Conservation (phyloP, 2,888 invertebrate species). For the Heliothis peltigera region DNA sequence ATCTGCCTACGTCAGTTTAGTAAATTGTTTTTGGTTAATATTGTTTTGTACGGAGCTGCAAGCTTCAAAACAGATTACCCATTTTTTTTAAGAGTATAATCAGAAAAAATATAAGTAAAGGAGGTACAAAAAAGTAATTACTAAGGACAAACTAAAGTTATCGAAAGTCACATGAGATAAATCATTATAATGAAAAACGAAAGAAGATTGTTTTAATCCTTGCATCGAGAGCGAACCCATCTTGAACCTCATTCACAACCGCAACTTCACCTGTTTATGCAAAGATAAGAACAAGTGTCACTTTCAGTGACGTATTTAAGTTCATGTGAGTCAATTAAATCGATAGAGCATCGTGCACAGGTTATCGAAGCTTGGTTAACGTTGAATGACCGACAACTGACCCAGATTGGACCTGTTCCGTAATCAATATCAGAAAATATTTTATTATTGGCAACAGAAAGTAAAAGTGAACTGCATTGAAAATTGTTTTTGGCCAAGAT, state of each 20-base stretch:
- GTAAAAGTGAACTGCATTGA: conserved; percentile 41
- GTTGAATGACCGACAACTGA: conserved; percentile 67
- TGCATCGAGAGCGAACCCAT: background rate
- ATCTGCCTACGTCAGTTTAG: conserved; percentile 13
- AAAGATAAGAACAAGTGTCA: conserved; percentile 34
- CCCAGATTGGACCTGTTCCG: conserved; percentile 62
- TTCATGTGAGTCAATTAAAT: conserved; percentile 62
- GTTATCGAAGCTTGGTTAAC: conserved; percentile 60
- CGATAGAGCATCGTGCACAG: conserved; percentile 62
- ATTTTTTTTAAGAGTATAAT: conserved; percentile 1
- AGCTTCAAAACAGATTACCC: conserved; percentile 12
- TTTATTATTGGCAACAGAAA: conserved; percentile 34
- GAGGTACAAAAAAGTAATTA: conserved; percentile 1
- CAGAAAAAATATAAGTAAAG: background rate
- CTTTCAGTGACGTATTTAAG: conserved; percentile 51
- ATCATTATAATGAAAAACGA: background rate
- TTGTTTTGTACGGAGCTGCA: conserved; percentile 15
- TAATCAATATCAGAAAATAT: conserved; percentile 50
- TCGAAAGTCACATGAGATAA: background rate
- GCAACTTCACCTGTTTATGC: conserved; percentile 24
- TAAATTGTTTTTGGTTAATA: conserved; percentile 23
- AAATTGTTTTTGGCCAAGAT: conserved; percentile 7
- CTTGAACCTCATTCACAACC: conserved; percentile 2
- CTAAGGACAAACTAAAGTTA: background rate
- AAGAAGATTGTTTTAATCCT: background rate